These are phyloP conservation scores for Drosophila teissieri DNA, from an alignment of 1,140 invertebrate genomes.

Conservation along the genomic window DNA sequence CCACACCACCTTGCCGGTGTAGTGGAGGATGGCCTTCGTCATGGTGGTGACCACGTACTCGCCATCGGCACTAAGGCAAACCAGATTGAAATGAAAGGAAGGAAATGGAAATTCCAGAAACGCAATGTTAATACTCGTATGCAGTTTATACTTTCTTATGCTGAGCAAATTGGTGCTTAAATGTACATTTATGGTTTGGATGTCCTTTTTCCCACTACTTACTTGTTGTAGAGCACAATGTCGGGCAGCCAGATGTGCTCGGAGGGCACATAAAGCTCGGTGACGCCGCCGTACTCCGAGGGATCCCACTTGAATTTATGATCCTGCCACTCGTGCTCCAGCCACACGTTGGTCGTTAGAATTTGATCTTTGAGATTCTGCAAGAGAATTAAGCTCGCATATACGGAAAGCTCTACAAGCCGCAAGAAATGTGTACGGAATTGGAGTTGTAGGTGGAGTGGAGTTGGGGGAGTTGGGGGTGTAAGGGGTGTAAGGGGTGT, in stretches of 20 bases:
- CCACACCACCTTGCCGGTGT: constrained; percentile 95
- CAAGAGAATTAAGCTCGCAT: constrained; percentile 32
- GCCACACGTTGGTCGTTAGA: constrained; percentile 97
- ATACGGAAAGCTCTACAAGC: constrained; percentile 8
- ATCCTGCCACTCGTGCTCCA: constrained; percentile 98
- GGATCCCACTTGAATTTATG: constrained; percentile 99
- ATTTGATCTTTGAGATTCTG: constrained; percentile 98
- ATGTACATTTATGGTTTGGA: not conserved
- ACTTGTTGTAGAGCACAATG: constrained; percentile 99
- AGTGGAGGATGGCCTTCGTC: constrained; percentile 97
- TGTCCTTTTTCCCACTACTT: constrained; percentile 80
- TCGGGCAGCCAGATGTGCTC: constrained; percentile 98
- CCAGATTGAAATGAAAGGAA: not conserved
- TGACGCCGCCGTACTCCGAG: constrained; percentile 96
- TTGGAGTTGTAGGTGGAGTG: not conserved
- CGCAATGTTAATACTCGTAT: no score
- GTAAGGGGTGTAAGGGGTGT: not conserved
- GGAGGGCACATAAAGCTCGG: constrained; percentile 95
- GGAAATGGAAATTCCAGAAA: no score
- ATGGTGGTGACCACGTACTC: constrained; percentile 99
- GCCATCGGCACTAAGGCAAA: constrained; percentile 93
- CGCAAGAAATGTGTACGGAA: constrained; percentile 8
- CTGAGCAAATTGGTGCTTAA: not conserved
- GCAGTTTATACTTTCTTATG: no score
- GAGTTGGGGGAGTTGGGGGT: not conserved